phyloP scores from a whole-genome alignment of 2,888 invertebrate genomes.

The Andrena haemorrhoa region DNA sequence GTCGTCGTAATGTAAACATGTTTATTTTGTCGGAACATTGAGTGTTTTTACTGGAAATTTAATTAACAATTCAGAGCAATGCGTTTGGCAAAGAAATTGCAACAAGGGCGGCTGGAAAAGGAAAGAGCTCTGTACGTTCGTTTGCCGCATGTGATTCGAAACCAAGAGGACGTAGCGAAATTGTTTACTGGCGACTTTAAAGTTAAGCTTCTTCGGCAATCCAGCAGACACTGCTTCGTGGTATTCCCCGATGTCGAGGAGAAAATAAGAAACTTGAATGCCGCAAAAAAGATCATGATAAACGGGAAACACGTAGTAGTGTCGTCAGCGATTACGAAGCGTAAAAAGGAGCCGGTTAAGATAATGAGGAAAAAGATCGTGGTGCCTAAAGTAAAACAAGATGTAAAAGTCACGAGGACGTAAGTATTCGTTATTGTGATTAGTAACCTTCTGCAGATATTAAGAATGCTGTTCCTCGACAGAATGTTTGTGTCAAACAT shows the following conservation, averaged over 20 bases:
- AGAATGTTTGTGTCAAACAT: conserved; percentile 78
- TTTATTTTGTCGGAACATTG: neutral
- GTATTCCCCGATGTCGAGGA: conserved; percentile 74
- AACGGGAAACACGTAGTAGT: conserved; percentile 73
- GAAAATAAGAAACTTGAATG: conserved; percentile 73
- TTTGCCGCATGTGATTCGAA: conserved; percentile 75
- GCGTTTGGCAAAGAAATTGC: neutral
- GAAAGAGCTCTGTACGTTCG: conserved; percentile 76
- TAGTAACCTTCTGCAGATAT: neutral
- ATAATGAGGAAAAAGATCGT: conserved; percentile 66
- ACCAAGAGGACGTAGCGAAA: conserved; percentile 69
- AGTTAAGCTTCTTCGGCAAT: conserved; percentile 76
- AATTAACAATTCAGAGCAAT: neutral
- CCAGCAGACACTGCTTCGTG: conserved; percentile 76
- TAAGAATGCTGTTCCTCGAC: conserved; percentile 7
- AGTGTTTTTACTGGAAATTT: neutral
- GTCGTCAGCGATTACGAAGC: conserved; percentile 42
- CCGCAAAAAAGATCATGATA: conserved; percentile 61
- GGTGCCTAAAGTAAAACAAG: conserved; percentile 64
- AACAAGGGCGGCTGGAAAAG: conserved; percentile 47
- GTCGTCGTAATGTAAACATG: neutral
- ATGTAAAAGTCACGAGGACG: conserved; percentile 69
- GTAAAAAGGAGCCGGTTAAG: conserved; percentile 37
- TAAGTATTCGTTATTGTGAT: conserved; percentile 59
- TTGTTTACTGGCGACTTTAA: conserved; percentile 75